Conservation (phyloP, 2,888 invertebrate genomes). For the Loripinus fragilis region DNA sequence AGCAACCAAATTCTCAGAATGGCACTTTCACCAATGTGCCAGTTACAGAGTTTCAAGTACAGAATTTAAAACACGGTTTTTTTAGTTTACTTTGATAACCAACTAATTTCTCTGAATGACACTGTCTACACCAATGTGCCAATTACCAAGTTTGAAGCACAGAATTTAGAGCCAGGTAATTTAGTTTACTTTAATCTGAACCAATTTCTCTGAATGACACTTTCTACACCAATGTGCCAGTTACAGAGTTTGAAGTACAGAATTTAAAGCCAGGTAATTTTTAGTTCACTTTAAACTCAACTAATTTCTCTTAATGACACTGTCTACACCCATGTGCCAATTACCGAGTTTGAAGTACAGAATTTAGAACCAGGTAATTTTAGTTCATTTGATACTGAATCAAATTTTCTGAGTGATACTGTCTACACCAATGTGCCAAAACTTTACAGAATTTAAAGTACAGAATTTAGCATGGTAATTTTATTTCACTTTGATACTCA, state of each 20-base stretch:
- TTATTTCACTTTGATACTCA: conserved; percentile 7
- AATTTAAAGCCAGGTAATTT: neutral
- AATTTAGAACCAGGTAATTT: neutral
- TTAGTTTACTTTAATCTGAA: conserved; percentile 7
- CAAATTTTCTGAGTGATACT: neutral
- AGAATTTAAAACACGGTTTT: neutral
- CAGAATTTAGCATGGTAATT: too few species aligned
- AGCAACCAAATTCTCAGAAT: neutral
- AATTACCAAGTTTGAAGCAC: neutral
- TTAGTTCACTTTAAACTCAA: conserved; percentile 7
- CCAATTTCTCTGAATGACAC: neutral
- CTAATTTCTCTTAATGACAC: neutral
- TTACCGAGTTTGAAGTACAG: neutral
- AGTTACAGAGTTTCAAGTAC: neutral
- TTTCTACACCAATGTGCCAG: neutral
- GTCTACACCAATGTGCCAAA: neutral
- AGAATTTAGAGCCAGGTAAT: neutral
- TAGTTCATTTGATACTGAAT: neutral
- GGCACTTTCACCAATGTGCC: neutral
- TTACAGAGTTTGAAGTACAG: neutral
- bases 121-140: neutral
- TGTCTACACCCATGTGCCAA: neutral
- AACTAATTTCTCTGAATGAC: neutral
- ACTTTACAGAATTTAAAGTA: neutral
- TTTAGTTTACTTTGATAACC: too few species aligned